Conservation (phyloP, 2,888 invertebrate species). For the Stenodema calcarata region DNA sequence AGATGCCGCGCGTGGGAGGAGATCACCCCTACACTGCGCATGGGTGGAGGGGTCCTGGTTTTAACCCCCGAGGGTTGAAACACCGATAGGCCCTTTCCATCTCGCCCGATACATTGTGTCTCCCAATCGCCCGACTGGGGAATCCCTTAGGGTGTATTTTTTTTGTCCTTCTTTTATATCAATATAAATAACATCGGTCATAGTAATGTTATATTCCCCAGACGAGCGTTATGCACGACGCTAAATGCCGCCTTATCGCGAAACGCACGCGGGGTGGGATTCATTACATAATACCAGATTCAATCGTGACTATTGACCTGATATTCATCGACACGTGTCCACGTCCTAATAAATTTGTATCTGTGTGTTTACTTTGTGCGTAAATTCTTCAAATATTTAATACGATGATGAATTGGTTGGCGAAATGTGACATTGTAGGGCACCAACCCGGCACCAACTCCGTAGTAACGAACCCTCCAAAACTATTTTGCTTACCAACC, state of each 20-base stretch:
- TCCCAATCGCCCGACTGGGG: background rate
- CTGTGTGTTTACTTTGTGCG: too few species aligned
- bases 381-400: too few species aligned
- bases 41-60: background rate
- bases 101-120: background rate
- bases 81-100: background rate
- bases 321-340: too few species aligned
- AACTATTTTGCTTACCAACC: too few species aligned
- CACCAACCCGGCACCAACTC: too few species aligned
- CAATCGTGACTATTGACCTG: too few species aligned
- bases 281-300: too few species aligned
- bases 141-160: background rate
- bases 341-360: too few species aligned
- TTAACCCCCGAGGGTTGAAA: background rate
- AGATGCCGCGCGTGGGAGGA: background rate
- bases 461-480: too few species aligned
- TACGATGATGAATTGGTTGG: too few species aligned
- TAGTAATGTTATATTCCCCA: background rate
- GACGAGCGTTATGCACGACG: background rate
- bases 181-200: background rate
- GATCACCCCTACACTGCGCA: background rate
- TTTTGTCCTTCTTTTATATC: background rate
- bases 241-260: background rate
- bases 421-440: too few species aligned
- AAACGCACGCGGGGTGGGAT: background rate